A percentile compares a stretch with the other conserved stretches of the same genome.
Conservation (phyloP, 2,113 vertebrate species). For the Pygoscelis antarcticus region DNA sequence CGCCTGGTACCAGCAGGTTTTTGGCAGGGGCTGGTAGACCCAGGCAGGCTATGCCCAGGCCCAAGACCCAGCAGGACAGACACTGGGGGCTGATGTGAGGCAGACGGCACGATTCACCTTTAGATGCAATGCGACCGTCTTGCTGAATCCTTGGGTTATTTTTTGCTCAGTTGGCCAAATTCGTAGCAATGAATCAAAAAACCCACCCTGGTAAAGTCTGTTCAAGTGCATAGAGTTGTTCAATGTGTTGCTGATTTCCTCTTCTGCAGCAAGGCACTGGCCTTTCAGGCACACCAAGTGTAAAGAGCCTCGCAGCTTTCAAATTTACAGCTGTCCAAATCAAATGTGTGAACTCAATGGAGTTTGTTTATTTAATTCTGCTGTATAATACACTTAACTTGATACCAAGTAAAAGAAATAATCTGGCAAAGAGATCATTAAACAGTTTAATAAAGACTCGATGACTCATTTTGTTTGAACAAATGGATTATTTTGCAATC, state of each 20-base stretch:
- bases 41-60: not conserved
- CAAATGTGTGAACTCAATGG: not conserved
- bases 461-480: constrained; percentile 66
- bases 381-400: constrained; percentile 36
- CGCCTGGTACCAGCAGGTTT: not conserved
- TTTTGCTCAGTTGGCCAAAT: not conserved
- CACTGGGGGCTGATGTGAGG: not conserved
- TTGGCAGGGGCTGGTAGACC: not conserved
- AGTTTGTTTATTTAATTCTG: constrained; percentile 55
- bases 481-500: constrained; percentile 70
- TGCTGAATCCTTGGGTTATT: not conserved
- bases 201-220: not conserved
- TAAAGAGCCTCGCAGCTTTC: not conserved
- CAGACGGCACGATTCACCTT: not conserved
- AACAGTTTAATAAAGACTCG: constrained; percentile 47
- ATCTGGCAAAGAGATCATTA: constrained; percentile 56
- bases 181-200: not conserved
- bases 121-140: fast-evolving
- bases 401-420: constrained; percentile 54
- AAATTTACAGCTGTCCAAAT: not conserved
- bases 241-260: not conserved
- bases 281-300: not conserved
- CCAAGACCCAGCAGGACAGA: not conserved
- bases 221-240: not conserved
- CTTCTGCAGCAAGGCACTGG: not conserved